These are phyloP conservation scores for Pseudachorutes palmiensis DNA, from an alignment of 1,140 invertebrate species.

Conservation along the genomic window DNA sequence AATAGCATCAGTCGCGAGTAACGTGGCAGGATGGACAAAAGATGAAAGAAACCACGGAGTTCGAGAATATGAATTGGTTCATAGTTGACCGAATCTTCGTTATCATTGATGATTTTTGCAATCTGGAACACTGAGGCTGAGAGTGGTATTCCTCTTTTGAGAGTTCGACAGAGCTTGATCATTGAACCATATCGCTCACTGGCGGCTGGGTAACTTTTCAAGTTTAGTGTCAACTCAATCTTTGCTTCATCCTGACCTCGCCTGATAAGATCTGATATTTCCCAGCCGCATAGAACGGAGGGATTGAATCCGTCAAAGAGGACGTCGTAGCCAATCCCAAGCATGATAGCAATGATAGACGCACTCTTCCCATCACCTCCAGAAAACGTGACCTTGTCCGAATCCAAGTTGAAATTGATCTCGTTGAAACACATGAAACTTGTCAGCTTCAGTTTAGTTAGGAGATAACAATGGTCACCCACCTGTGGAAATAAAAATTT, in stretches of 20 bases:
- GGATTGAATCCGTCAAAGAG: not conserved
- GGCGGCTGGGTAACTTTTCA: not conserved
- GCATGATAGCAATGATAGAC: not conserved
- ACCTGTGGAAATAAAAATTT: not conserved
- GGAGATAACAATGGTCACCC: not conserved
- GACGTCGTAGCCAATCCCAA: not conserved
- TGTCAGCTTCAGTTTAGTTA: not conserved
- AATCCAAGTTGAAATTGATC: not conserved
- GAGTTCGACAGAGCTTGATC: not conserved
- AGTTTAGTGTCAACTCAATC: not conserved
- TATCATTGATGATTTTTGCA: not conserved
- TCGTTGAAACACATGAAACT: slow-evolving; percentile 4
- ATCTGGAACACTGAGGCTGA: not conserved
- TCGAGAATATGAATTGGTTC: not conserved
- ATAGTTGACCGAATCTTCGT: not conserved
- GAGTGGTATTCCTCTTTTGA: not conserved
- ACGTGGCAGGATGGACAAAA: not conserved
- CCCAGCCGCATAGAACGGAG: not conserved
- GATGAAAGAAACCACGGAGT: not conserved
- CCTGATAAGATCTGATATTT: not conserved
- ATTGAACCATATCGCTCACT: not conserved
- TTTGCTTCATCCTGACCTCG: not conserved
- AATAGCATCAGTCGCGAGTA: not conserved
- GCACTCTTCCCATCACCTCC: slow-evolving; percentile 4
- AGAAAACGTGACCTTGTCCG: not conserved